Conservation (phyloP, 2,888 invertebrate species). For the Aquatica leii region DNA sequence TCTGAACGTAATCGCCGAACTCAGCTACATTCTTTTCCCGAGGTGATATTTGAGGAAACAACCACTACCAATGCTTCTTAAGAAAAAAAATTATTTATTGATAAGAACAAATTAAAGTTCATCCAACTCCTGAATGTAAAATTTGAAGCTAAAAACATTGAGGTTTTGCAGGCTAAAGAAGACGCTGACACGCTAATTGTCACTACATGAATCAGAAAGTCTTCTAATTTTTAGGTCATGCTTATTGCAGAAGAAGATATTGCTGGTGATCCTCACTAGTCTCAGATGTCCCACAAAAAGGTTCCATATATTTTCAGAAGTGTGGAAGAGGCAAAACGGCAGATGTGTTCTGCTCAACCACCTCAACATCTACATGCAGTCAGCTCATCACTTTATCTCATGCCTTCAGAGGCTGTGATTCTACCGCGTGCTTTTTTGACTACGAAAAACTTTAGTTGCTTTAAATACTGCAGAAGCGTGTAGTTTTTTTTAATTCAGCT, state of each 20-base stretch:
- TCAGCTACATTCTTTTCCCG: not conserved
- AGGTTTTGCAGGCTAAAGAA: not conserved
- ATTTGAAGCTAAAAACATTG: conserved; percentile 3
- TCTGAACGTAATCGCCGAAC: not conserved
- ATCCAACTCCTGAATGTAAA: not conserved
- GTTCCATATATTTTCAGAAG: not conserved
- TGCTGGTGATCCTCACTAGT: not conserved
- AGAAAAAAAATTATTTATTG: not conserved
- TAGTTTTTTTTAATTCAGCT: not conserved
- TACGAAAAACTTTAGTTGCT: not conserved
- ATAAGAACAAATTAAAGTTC: not conserved
- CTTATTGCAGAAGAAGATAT: not conserved
- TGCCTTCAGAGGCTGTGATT: conserved; percentile 5
- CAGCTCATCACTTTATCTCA: not conserved
- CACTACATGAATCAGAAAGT: not conserved
- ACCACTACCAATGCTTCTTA: not conserved
- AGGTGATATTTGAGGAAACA: conserved; percentile 1
- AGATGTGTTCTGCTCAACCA: not conserved
- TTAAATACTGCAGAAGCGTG: conserved; percentile 1
- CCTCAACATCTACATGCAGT: not conserved
- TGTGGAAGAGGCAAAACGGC: not conserved
- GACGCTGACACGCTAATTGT: not conserved
- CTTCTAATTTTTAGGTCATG: conserved; percentile 2
- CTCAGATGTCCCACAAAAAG: conserved; percentile 1
- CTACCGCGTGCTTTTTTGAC: not conserved